phyloP scores from a whole-genome alignment of 1,140 invertebrate species.

The Pogonus chalceus region DNA sequence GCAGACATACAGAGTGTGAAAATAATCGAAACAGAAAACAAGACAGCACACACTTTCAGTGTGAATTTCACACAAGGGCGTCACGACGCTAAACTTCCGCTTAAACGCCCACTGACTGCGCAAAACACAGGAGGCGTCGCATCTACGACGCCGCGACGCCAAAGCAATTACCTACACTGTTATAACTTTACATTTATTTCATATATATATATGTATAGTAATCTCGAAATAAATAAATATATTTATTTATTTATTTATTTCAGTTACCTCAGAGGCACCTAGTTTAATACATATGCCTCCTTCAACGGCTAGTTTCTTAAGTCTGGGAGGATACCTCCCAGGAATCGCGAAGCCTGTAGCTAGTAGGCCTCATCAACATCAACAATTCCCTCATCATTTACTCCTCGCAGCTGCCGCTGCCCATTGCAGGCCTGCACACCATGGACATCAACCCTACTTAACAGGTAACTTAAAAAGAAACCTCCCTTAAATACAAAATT shows the following conservation, averaged over 20 bases:
- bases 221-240: not conserved
- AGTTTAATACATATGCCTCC: slow-evolving; percentile 29
- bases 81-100: too few species aligned
- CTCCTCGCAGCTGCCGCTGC: slow-evolving; percentile 33
- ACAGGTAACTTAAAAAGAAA: too few species aligned
- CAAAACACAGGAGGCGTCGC: not conserved
- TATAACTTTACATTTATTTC: not conserved
- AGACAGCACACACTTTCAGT: too few species aligned
- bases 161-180: not conserved
- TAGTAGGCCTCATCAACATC: slow-evolving; percentile 38
- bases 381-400: slow-evolving; percentile 39
- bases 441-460: slow-evolving; percentile 42
- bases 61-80: too few species aligned
- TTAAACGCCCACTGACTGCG: not conserved
- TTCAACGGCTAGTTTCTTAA: slow-evolving; percentile 25
- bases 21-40: too few species aligned
- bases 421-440: slow-evolving; percentile 27
- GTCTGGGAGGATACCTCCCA: slow-evolving; percentile 30
- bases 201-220: not conserved
- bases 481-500: too few species aligned
- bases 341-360: slow-evolving; percentile 44
- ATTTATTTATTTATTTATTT: slow-evolving; percentile 12
- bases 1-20: too few species aligned
- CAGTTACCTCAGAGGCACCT: slow-evolving; percentile 31
- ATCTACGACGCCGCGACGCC: slow-evolving; percentile 2